Conservation (phyloP, 2,888 invertebrate genomes). For the Netelia virgata region DNA sequence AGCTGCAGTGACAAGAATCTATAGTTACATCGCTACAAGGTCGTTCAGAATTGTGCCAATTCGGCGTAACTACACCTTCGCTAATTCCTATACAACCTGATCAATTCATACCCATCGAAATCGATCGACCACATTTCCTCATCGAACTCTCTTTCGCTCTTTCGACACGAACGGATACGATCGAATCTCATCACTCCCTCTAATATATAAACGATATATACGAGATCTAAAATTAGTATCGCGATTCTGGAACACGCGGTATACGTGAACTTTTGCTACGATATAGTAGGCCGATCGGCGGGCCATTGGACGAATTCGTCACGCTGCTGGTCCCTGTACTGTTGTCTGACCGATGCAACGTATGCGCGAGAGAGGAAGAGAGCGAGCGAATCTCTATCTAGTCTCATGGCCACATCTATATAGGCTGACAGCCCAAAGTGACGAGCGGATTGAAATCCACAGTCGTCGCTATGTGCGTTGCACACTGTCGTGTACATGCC, state of each 20-base stretch:
- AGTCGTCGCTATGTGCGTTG: constrained; percentile 47
- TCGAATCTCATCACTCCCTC: too few species aligned
- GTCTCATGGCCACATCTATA: constrained; percentile 39
- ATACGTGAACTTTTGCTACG: background rate
- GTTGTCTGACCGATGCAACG: constrained; percentile 53
- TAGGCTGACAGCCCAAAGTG: constrained; percentile 32
- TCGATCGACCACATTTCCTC: too few species aligned
- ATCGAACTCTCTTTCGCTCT: too few species aligned
- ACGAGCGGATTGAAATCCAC: constrained; percentile 60
- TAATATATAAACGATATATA: too few species aligned
- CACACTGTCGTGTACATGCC: constrained; percentile 52
- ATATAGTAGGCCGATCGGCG: constrained; percentile 38
- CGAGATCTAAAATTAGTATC: background rate
- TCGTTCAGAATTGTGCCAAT: background rate
- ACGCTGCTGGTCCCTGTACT: constrained; percentile 47
- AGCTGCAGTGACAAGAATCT: background rate
- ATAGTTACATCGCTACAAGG: background rate
- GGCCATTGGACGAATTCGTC: constrained; percentile 60
- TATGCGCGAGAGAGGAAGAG: background rate
- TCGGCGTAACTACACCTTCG: background rate
- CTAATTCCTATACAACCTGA: too few species aligned
- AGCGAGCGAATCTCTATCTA: background rate
- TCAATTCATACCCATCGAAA: too few species aligned
- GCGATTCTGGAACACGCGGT: background rate
- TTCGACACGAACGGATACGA: too few species aligned